These are phyloP conservation scores for Aphidius gifuensis DNA, from an alignment of 1,140 invertebrate species.

Conservation along the genomic window DNA sequence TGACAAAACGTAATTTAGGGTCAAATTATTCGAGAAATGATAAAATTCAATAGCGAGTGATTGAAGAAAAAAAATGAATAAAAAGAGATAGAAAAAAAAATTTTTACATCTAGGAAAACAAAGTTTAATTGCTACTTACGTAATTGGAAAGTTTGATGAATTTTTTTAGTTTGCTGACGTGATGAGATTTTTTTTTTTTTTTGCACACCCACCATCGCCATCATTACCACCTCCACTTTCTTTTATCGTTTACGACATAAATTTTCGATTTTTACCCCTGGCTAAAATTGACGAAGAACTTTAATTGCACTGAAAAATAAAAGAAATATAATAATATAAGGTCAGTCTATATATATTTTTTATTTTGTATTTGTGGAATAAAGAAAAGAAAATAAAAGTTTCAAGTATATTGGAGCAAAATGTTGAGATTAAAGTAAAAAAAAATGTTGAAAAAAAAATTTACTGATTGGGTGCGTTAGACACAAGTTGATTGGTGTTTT, in stretches of 20 bases:
- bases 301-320: conserved; percentile 35
- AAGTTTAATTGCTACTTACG: conserved; percentile 11
- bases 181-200: conserved; percentile 12
- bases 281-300: conserved; percentile 35
- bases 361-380: no score
- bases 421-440: no score
- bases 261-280: conserved; percentile 39
- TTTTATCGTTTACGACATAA: conserved; percentile 28
- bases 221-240: not conserved
- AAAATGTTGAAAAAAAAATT: no score
- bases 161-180: conserved; percentile 6
- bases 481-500: no score
- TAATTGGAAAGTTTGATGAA: conserved; percentile 14
- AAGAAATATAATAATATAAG: not conserved
- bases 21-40: no score
- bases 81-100: not conserved
- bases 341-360: no score
- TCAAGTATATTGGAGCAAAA: no score
- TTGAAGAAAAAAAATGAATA: not conserved
- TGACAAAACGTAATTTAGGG: no score
- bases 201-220: not conserved
- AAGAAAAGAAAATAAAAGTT: no score
- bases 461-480: no score
- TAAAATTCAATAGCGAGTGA: not conserved
- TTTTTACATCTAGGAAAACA: not conserved